Evolutionary conservation across 30 jellyfish, hydroid and myxozoan species (phyloP), one percentile per base, ranked within the genome.

Genomic region (Hydractinia symbiolongicarpus): DNA sequence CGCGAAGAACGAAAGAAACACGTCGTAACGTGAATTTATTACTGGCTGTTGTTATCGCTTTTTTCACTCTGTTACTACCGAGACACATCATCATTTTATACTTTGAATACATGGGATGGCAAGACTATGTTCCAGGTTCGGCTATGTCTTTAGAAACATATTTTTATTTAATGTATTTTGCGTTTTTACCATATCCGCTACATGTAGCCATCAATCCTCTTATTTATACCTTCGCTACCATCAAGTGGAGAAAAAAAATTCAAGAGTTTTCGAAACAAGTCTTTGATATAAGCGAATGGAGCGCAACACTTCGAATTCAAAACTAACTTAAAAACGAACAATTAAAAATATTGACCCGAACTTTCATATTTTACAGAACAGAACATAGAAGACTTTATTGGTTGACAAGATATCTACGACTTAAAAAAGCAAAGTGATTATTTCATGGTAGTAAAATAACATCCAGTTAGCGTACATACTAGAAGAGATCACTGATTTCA

Each of bases 191-290:
- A 8, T 64, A 64, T 64, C 74, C 74, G 4, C 40, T 64, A 1
- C 74, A 64, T 64, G 74, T 64, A 2, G 74, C 74, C 7, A 6
- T 64, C 74, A 64, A 64, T 51, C 74, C 74, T 9, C 17, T 64
- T 13, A 7, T 64, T 44, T 64, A 64, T 64, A 64, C 52, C 4
- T 44, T 64, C 40, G 40, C 40, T 51, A 51, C 19, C 40, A 51
- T n/a, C 19, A 7, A 51, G 17, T 64, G 74, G 74, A 64, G 74
- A 64, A 64, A 64, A 7, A 51, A 64, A 64, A 64, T 64, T 30
- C 44, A 2, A 30, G 44, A 30, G 44, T 30, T 30, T 30, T 30
- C 44, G 44, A 30, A 30, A 30, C 44, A 30, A 30, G 44, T 30
- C 44, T 30, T 30, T 30, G 44, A 30, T 30, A 30, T 30, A 30